Conservation (phyloP, 2,113 vertebrate species). For the Acrocephalus arundinaceus region DNA sequence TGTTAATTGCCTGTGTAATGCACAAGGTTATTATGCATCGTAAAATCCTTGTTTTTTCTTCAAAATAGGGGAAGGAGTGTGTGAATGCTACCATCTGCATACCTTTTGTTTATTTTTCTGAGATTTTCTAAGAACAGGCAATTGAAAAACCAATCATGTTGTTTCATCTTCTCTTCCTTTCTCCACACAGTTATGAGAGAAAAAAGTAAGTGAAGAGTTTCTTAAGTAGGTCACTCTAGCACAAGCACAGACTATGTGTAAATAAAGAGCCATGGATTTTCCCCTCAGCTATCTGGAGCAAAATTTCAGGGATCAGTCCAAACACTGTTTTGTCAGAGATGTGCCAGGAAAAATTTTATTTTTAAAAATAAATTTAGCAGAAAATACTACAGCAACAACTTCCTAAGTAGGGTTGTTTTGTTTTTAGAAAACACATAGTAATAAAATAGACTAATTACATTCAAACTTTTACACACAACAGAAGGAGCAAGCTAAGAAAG, state of each 20-base stretch:
- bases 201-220: background rate
- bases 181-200: background rate
- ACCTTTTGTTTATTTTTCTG: background rate
- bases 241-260: background rate
- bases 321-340: background rate
- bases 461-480: background rate
- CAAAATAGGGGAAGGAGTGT: background rate
- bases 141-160: background rate
- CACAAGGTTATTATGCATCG: background rate
- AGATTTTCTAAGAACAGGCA: background rate
- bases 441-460: background rate
- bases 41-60: background rate
- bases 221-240: background rate
- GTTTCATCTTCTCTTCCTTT: background rate
- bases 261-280: slow-evolving; percentile 12
- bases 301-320: background rate
- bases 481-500: background rate
- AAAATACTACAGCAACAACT: background rate
- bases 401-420: background rate
- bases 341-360: background rate
- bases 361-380: background rate
- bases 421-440: background rate
- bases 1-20: background rate
- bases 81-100: background rate
- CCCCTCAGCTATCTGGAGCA: background rate